Evolutionary conservation across 1,140 invertebrate species (phyloP).

Genomic region (Caenorhabditis inopinata): DNA sequence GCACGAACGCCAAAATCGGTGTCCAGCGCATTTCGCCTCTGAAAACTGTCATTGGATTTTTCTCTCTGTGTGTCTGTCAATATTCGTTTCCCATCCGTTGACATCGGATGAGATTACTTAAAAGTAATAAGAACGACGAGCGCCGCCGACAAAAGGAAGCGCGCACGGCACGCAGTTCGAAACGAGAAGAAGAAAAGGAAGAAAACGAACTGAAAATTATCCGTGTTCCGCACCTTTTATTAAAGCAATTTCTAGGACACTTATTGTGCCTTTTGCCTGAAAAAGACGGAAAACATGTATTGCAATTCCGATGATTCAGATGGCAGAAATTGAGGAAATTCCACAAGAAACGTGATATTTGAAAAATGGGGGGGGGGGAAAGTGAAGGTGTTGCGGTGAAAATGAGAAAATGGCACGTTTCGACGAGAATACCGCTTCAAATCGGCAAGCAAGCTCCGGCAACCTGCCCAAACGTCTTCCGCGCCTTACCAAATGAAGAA

Average conservation of each 20-base stretch:
- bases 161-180: too few species aligned
- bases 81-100: too few species aligned
- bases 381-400: neutral
- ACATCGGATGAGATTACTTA: too few species aligned
- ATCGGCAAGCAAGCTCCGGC: too few species aligned
- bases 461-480: too few species aligned
- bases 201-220: neutral
- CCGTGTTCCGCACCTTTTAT: neutral
- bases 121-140: too few species aligned
- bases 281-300: neutral
- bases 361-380: too few species aligned
- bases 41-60: slow-evolving; percentile 21
- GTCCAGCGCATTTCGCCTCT: slow-evolving; percentile 17
- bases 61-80: neutral
- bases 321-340: neutral
- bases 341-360: neutral
- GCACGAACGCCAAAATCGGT: neutral
- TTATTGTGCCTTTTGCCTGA: neutral
- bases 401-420: too few species aligned
- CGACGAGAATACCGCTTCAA: neutral
- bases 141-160: too few species aligned
- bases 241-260: neutral
- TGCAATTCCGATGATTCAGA: neutral
- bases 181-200: neutral
- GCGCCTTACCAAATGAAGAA: too few species aligned